Conservation (phyloP, 2,113 vertebrate species). For the Empidonax alnorum region DNA sequence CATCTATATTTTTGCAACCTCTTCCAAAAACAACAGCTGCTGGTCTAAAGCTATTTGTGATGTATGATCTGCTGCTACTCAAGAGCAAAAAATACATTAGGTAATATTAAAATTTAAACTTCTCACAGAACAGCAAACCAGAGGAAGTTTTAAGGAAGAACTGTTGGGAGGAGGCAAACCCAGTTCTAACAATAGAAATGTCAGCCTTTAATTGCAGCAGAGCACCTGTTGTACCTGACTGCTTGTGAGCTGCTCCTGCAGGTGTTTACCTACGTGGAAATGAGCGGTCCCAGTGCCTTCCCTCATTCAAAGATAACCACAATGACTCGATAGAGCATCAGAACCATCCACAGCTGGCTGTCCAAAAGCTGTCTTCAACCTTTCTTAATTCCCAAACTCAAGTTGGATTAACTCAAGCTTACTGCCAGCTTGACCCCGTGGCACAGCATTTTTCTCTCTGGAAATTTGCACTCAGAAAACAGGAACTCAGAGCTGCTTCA, state of each 20-base stretch:
- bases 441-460: background rate
- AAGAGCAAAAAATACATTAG: background rate
- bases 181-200: background rate
- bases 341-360: background rate
- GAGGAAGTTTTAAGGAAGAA: background rate
- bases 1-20: background rate
- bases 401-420: background rate
- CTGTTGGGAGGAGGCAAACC: background rate
- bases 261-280: background rate
- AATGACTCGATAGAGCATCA: background rate
- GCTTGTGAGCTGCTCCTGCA: background rate
- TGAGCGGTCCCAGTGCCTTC: background rate
- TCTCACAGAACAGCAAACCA: background rate
- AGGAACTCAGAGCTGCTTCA: background rate
- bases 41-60: background rate
- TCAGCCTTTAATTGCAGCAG: background rate
- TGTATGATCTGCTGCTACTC: background rate
- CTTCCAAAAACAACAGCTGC: background rate
- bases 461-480: background rate
- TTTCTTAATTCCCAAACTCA: background rate
- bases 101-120: background rate
- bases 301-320: background rate
- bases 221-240: background rate
- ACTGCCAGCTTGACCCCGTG: fast-evolving
- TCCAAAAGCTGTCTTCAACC: background rate